Base-by-base conservation (phyloP, 2,888 invertebrate species). In the Merodon equestris region DNA sequence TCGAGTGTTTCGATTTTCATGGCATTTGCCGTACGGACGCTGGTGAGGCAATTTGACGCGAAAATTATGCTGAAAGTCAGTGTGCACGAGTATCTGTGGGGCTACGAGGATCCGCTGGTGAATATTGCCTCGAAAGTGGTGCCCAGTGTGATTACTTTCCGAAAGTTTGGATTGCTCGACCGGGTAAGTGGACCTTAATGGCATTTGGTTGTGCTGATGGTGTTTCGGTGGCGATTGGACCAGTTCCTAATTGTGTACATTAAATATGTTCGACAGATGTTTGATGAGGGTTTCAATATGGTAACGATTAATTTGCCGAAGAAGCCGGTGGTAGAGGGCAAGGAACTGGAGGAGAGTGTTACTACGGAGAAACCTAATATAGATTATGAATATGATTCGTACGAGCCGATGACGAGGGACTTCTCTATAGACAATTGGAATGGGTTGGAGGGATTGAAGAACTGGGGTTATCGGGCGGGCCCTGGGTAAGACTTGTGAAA, bases 91-190 rank as follows among this genome's bases (percentile, higher is more conserved):
- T 94, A 93, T 85, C 88, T 96, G 12, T 96, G 95, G 94, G 96
- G 96, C 0, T 96, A 95, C 86, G 92, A 94, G 1, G 96, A 96
- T 85, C 90, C 91, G 0, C 85, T 96, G 47, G 92, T 96, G 53
- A 89, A 90, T 1, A 86, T 95, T 36, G 95, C 94, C 0, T 91
- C 94, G 82, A 91, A 90, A 17, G 87, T 94, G 44, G 86, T 96
- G 14, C 96, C 96, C 0, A 92, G 91, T n/a, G 93, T 95, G 91
- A 94, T 96, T 12, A 92, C 95, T 83, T 96, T 96, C 84, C 89
- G 91, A n/a, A 92, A 91, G 84, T 94, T 97, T 83, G 97, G 96
- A 0, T 90, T 96, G 50, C 88, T 96, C 83, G 96, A 95, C 84
- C 91, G 95, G 89, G 96, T 96, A 87, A 91, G 81, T 75, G 64